Conservation (phyloP, 2,888 invertebrate genomes). For the Drosophila putrida region DNA sequence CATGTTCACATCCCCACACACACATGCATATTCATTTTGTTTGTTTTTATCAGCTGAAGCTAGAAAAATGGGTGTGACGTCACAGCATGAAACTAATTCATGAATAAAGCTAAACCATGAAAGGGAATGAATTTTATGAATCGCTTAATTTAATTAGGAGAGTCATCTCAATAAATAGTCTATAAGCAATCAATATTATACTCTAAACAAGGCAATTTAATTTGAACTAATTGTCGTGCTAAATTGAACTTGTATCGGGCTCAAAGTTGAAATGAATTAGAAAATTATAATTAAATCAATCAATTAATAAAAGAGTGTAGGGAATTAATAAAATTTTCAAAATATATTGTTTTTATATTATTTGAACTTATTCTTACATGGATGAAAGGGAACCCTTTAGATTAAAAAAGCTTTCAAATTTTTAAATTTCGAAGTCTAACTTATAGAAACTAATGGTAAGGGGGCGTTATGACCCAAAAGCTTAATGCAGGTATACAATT, state of each 20-base stretch:
- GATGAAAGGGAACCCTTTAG: no score
- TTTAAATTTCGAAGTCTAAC: no score
- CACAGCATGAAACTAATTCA: slow-evolving; percentile 5
- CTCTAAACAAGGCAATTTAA: slow-evolving; percentile 12
- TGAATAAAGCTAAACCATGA: slow-evolving; percentile 1
- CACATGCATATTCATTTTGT: slow-evolving; percentile 7
- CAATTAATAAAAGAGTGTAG: not conserved
- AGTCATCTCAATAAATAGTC: slow-evolving; percentile 1
- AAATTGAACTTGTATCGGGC: no score
- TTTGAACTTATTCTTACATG: no score
- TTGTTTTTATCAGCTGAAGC: slow-evolving; percentile 8
- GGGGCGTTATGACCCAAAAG: no score
- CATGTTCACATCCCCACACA: not conserved
- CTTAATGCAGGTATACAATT: no score
- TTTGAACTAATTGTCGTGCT: not conserved
- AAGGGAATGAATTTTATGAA: slow-evolving; percentile 2
- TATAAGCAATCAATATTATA: slow-evolving; percentile 2
- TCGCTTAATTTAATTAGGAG: slow-evolving; percentile 8
- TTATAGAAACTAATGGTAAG: no score
- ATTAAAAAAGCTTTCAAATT: no score
- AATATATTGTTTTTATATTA: no score
- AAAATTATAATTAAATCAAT: not conserved
- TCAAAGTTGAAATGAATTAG: no score
- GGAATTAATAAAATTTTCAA: no score
- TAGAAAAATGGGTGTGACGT: slow-evolving; percentile 8